Evolutionary conservation across 2,797 vertebrate genomes (phyloP).

Genomic region (Hippoglossus hippoglossus): DNA sequence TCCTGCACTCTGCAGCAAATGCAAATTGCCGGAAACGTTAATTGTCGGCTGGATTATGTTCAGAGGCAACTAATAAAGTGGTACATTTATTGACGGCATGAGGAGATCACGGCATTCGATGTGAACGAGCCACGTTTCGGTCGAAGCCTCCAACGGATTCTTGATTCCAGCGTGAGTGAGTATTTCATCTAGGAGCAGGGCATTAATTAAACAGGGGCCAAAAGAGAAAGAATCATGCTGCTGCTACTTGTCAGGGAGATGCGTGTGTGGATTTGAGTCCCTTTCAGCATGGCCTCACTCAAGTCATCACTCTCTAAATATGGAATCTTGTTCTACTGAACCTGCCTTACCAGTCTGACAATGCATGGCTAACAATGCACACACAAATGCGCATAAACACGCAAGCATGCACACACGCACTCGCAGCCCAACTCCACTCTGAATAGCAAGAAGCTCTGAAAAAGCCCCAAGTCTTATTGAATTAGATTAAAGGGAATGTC

Average conservation of each 20-base stretch:
- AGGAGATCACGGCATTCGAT: no score
- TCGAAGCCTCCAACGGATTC: no score
- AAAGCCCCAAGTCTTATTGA: constrained; percentile 41
- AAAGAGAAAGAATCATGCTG: background rate
- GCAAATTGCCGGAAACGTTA: background rate
- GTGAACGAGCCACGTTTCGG: background rate
- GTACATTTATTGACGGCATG: no score
- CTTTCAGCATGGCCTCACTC: constrained; percentile 15
- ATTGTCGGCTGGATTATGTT: background rate
- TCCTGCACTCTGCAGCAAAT: background rate
- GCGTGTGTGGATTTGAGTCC: constrained; percentile 13
- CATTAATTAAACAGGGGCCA: constrained; percentile 2
- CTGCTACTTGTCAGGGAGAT: constrained; percentile 4
- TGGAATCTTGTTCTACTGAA: constrained; percentile 30
- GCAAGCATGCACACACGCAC: background rate
- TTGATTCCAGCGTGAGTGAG: background rate
- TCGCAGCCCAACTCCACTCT: background rate
- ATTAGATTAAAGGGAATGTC: constrained; percentile 58
- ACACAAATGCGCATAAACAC: background rate
- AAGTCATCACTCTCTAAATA: constrained; percentile 27
- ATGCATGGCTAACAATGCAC: constrained; percentile 22
- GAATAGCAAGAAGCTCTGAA: constrained; percentile 24
- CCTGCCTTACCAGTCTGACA: constrained; percentile 16
- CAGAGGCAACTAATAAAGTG: background rate
- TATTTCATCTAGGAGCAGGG: background rate